These are phyloP conservation scores for Lepus oiostolus DNA, from an alignment of 2,797 vertebrate genomes.

Conservation along the genomic window DNA sequence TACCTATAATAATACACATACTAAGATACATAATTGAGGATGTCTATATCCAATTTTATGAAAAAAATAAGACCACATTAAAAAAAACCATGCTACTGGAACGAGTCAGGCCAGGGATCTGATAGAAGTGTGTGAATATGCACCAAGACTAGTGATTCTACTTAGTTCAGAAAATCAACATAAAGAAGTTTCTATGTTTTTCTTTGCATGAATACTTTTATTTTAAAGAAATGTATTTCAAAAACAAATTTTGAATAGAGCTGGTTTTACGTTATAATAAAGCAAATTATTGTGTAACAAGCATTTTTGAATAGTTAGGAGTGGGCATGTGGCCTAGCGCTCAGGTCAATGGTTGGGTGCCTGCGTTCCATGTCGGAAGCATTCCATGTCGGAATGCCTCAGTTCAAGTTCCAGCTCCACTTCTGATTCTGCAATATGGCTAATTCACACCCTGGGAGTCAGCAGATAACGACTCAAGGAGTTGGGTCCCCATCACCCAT, in stretches of 20 bases:
- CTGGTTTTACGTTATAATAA: neutral
- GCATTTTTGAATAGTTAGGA: neutral
- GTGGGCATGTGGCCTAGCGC: too few relatives aligned
- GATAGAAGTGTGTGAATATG: neutral
- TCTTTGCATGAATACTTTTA: constrained; percentile 16
- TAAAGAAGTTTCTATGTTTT: neutral
- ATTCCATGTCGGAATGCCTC: too few relatives aligned
- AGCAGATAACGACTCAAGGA: too few relatives aligned
- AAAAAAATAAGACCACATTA: neutral
- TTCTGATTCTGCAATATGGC: too few relatives aligned
- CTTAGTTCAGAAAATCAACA: neutral
- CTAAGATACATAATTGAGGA: neutral
- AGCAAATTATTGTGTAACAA: neutral
- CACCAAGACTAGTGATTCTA: neutral
- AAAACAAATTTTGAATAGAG: constrained; percentile 6
- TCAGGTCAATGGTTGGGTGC: neutral
- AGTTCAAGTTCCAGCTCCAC: too few relatives aligned
- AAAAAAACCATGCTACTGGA: neutral
- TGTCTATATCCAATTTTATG: neutral
- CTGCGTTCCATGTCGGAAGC: neutral
- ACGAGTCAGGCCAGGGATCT: neutral
- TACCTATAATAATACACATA: constrained; percentile 37
- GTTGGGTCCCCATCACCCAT: too few relatives aligned
- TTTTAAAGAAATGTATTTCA: constrained; percentile 40
- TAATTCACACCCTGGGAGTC: too few relatives aligned